Evolutionary conservation across 2,797 vertebrate species (phyloP).

Genomic region (Austrolebias charrua): DNA sequence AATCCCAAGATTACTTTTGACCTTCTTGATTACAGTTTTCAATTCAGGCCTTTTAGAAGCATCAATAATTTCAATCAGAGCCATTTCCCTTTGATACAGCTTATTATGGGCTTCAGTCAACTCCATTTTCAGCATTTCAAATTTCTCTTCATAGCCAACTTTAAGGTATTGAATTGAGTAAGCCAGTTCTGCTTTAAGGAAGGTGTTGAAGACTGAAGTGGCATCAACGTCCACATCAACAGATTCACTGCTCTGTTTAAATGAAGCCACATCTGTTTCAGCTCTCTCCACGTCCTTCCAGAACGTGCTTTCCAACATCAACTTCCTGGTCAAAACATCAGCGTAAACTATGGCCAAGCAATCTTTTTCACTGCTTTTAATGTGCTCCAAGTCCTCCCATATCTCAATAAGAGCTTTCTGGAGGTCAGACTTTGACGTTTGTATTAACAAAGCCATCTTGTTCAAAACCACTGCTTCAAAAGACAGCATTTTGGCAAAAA

Average conservation of each 20-base stretch:
- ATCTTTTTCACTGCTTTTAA: conserved; percentile 74
- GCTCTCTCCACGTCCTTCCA: conserved; percentile 87
- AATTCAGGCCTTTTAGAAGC: conserved; percentile 82
- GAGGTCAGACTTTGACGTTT: conserved; percentile 83
- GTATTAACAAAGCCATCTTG: conserved; percentile 89
- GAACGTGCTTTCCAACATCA: conserved; percentile 88
- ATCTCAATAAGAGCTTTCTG: conserved; percentile 81
- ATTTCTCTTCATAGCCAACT: conserved; percentile 83
- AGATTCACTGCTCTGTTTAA: conserved; percentile 41
- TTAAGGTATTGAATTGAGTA: conserved; percentile 86
- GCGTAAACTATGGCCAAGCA: conserved; percentile 79
- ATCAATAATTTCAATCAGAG: conserved; percentile 82
- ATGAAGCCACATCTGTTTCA: conserved; percentile 55
- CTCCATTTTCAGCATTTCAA: conserved; percentile 84
- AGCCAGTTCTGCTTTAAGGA: conserved; percentile 88
- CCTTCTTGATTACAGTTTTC: conserved; percentile 82
- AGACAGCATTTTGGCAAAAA: conserved; percentile 86
- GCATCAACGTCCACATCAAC: conserved; percentile 54
- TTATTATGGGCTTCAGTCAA: conserved; percentile 81
- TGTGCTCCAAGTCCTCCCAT: conserved; percentile 76
- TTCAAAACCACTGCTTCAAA: conserved; percentile 89
- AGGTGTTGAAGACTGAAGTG: conserved; percentile 63
- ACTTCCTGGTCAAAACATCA: conserved; percentile 85
- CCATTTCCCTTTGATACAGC: conserved; percentile 82
- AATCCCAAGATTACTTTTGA: conserved; percentile 73